phyloP scores from a whole-genome alignment of 2,888 invertebrate genomes.

The Euzetes globulus region DNA sequence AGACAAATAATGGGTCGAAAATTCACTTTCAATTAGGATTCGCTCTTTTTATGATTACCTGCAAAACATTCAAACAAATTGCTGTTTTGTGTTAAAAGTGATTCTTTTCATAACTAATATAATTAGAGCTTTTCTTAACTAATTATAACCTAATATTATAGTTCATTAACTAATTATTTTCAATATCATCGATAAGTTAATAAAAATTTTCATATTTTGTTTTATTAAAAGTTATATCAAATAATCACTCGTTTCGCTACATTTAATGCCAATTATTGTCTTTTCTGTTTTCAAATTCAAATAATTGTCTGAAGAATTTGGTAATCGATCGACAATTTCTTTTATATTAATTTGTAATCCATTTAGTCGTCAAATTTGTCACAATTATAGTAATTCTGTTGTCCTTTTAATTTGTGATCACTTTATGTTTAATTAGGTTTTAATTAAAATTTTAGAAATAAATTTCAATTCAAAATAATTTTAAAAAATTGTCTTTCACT shows the following conservation, averaged over 20 bases:
- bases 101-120: neutral
- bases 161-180: neutral
- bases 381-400: neutral
- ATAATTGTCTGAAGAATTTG: neutral
- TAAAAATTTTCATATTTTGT: neutral
- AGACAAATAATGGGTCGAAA: neutral
- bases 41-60: neutral
- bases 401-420: conserved; percentile 10
- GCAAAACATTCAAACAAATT: too few relatives aligned
- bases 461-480: neutral
- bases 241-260: neutral
- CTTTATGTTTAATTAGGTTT: conserved; percentile 12
- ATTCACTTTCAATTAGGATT: too few relatives aligned
- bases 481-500: too few relatives aligned
- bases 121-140: conserved; percentile 1
- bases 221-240: neutral
- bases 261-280: too few relatives aligned
- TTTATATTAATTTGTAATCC: neutral
- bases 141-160: neutral
- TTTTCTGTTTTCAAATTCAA: too few relatives aligned
- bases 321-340: neutral
- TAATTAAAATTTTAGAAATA: conserved; percentile 1
- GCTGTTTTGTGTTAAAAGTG: neutral
- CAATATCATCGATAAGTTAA: neutral
- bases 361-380: conserved; percentile 12